A percentile compares a stretch with the other conserved stretches of the same genome.
phyloP scores from a whole-genome alignment of 2,113 vertebrate species.

The Hiodon alosoides region DNA sequence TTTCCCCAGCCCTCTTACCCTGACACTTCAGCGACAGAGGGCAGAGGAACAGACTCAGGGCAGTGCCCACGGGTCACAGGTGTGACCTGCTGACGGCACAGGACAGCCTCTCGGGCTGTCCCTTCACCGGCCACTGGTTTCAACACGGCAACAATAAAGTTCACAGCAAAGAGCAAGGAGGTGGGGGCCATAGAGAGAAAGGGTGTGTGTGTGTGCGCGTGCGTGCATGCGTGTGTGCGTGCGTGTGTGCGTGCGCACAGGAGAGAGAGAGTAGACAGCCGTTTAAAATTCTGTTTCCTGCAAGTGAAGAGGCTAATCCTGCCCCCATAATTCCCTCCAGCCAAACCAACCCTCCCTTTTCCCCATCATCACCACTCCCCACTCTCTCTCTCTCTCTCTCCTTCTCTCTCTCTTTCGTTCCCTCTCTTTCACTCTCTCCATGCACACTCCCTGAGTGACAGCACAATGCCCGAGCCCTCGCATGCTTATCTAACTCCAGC shows the following conservation, averaged over 20 bases:
- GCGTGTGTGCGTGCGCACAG: constrained; percentile 38
- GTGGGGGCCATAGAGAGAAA: constrained; percentile 2
- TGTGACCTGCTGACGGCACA: neutral
- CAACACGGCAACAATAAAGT: neutral
- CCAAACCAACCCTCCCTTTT: constrained; percentile 85
- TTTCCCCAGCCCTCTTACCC: neutral
- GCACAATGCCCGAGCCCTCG: constrained; percentile 98
- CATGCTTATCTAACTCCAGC: constrained; percentile 99
- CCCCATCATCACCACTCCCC: constrained; percentile 61
- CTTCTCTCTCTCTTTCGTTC: constrained; percentile 37
- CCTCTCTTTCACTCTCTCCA: constrained; percentile 54
- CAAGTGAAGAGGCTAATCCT: constrained; percentile 99
- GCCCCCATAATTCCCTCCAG: constrained; percentile 99
- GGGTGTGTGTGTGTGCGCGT: constrained; percentile 22
- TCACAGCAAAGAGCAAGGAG: constrained; percentile 12
- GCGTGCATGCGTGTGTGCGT: constrained; percentile 42
- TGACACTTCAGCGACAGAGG: neutral
- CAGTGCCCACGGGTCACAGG: neutral
- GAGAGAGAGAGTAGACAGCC: constrained; percentile 68
- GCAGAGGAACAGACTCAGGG: neutral
- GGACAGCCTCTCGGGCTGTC: neutral
- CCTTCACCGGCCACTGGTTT: neutral
- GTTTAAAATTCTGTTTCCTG: constrained; percentile 99
- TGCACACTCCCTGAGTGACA: constrained; percentile 90
- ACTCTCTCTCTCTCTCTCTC: constrained; percentile 50